Evolutionary conservation across 2,888 invertebrate genomes (phyloP).

Genomic region (Xestoiulus laeticollis): DNA sequence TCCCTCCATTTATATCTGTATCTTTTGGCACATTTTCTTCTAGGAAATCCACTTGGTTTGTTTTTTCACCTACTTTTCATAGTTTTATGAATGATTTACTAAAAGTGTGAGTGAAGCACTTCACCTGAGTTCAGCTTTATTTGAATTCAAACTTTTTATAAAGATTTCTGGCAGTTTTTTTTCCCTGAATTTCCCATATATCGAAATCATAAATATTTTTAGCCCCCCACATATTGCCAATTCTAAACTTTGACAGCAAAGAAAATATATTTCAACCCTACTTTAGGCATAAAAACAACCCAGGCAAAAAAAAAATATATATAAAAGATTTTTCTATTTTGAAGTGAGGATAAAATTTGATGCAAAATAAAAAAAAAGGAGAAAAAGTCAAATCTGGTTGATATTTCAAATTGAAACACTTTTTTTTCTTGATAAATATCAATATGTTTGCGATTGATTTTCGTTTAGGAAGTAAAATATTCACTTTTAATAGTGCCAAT

Average conservation of each 20-base stretch:
- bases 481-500: too few species aligned
- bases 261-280: constrained; percentile 24
- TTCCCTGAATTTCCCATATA: neutral
- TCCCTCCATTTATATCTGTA: neutral
- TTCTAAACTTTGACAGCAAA: neutral
- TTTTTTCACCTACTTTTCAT: neutral
- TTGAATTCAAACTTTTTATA: neutral
- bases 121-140: neutral
- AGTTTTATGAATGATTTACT: neutral
- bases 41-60: neutral
- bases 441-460: too few species aligned
- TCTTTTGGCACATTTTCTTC: neutral
- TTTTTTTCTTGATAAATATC: too few species aligned
- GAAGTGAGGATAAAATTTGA: neutral
- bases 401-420: too few species aligned
- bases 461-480: too few species aligned
- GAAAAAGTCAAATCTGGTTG: neutral
- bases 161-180: neutral
- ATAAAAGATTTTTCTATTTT: neutral
- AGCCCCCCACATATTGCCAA: neutral
- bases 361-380: neutral
- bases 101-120: neutral
- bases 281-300: neutral
- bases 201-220: neutral
- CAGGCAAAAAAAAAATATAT: neutral